Evolutionary conservation across 2,113 vertebrate species (phyloP).

Genomic region (Acanthochromis polyacanthus): DNA sequence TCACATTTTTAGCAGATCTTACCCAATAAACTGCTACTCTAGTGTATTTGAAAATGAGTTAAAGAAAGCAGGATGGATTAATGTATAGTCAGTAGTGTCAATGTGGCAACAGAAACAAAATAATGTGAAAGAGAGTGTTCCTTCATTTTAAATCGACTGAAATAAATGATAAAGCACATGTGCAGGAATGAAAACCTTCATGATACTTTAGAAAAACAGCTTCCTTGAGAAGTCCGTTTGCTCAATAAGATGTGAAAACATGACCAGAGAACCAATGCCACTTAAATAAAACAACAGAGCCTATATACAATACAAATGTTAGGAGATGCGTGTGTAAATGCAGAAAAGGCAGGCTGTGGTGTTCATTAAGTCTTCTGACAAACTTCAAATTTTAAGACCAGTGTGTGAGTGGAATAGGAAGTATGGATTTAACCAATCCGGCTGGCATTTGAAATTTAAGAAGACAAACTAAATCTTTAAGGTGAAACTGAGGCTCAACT

Average conservation of each 20-base stretch:
- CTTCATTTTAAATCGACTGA: too few species aligned
- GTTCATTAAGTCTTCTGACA: neutral
- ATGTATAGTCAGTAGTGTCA: neutral
- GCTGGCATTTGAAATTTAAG: slow-evolving; percentile 11
- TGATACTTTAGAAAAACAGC: neutral
- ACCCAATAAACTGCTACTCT: neutral
- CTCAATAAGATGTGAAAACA: neutral
- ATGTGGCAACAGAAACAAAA: neutral
- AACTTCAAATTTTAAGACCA: neutral
- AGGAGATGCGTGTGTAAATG: neutral
- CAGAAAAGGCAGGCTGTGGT: neutral
- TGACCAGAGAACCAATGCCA: neutral
- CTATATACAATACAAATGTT: too few species aligned
- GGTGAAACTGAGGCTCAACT: slow-evolving; percentile 16
- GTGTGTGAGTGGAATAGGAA: neutral
- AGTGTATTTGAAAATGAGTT: neutral
- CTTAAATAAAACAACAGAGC: too few species aligned
- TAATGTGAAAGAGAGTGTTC: neutral
- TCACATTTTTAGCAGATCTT: too few species aligned
- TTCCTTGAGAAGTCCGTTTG: neutral
- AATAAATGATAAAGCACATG: neutral
- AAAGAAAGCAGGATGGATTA: neutral
- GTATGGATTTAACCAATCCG: neutral
- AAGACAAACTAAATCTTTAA: neutral
- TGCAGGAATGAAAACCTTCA: neutral